phyloP scores from a whole-genome alignment of 2,888 invertebrate species.

The Macaria liturata region DNA sequence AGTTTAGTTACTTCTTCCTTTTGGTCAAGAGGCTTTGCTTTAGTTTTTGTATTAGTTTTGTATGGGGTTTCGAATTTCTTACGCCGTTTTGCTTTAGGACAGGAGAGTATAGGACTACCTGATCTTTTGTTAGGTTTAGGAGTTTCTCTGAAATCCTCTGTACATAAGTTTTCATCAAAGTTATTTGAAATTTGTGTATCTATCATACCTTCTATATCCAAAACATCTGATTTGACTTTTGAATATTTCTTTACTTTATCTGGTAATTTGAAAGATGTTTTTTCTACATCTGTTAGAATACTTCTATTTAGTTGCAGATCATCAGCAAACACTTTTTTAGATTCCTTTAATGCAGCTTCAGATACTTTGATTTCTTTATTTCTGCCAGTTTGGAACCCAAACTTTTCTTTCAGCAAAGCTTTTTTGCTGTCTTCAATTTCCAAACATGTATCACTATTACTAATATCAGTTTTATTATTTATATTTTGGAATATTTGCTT shows the following conservation, averaged over 20 bases:
- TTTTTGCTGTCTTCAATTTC: too few species aligned
- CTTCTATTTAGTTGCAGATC: constrained; percentile 18
- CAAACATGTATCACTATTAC: constrained; percentile 1
- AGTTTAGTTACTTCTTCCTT: constrained; percentile 9
- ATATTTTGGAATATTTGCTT: constrained; percentile 40
- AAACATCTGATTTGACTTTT: neutral
- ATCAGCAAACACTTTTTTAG: constrained; percentile 40
- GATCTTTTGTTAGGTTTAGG: constrained; percentile 56
- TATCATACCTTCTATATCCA: constrained; percentile 38
- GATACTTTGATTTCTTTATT: constrained; percentile 34
- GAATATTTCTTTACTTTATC: too few species aligned
- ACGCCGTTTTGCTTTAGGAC: constrained; percentile 63
- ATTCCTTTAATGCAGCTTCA: constrained; percentile 38
- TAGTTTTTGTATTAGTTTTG: constrained; percentile 31
- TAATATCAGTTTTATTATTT: constrained; percentile 8
- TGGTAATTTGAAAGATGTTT: too few species aligned
- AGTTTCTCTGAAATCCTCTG: constrained; percentile 60
- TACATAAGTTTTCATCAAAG: constrained; percentile 62
- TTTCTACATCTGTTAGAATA: too few species aligned
- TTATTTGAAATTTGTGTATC: constrained; percentile 66
- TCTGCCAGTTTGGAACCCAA: constrained; percentile 32
- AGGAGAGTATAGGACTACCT: constrained; percentile 68
- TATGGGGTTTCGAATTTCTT: constrained; percentile 63
- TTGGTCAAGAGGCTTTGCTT: constrained; percentile 5
- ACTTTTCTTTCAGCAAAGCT: neutral